These are phyloP conservation scores for Hylaeus anthracinus DNA, from an alignment of 1,140 invertebrate species.

Conservation along the genomic window DNA sequence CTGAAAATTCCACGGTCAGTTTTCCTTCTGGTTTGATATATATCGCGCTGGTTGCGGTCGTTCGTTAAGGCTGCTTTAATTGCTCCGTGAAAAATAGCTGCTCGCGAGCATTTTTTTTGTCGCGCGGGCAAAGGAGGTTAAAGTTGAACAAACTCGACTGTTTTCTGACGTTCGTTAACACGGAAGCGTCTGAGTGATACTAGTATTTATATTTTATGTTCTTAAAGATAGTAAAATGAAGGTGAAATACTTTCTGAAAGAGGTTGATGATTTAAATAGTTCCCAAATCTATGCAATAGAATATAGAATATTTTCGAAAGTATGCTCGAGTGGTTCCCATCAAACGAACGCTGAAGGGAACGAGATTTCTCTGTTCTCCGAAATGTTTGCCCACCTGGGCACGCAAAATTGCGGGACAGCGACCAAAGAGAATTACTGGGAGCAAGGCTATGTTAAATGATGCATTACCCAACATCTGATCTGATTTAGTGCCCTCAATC, in stretches of 20 bases:
- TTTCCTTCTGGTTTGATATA: slow-evolving; percentile 11
- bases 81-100: slow-evolving; percentile 17
- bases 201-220: too few relatives aligned
- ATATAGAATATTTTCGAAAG: background rate
- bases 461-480: slow-evolving; percentile 56
- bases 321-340: too few relatives aligned
- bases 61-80: slow-evolving; percentile 30
- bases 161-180: background rate
- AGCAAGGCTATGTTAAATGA: slow-evolving; percentile 52
- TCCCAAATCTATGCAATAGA: too few relatives aligned
- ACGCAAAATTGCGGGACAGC: background rate
- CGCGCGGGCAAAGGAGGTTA: background rate
- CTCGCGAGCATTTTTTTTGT: background rate
- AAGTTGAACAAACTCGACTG: background rate
- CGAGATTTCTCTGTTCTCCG: background rate
- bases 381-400: background rate
- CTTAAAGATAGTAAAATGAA: too few relatives aligned
- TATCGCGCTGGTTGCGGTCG: background rate
- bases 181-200: too few relatives aligned
- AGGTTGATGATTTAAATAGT: too few relatives aligned
- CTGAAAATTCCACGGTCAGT: slow-evolving; percentile 17
- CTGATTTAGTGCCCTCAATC: slow-evolving; percentile 65
- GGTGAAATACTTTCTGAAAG: too few relatives aligned
- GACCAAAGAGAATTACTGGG: slow-evolving; percentile 41
- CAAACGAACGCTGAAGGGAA: too few relatives aligned